These are phyloP conservation scores for Speoplatyrhinus poulsoni DNA, from an alignment of 2,113 vertebrate genomes.

Conservation along the genomic window DNA sequence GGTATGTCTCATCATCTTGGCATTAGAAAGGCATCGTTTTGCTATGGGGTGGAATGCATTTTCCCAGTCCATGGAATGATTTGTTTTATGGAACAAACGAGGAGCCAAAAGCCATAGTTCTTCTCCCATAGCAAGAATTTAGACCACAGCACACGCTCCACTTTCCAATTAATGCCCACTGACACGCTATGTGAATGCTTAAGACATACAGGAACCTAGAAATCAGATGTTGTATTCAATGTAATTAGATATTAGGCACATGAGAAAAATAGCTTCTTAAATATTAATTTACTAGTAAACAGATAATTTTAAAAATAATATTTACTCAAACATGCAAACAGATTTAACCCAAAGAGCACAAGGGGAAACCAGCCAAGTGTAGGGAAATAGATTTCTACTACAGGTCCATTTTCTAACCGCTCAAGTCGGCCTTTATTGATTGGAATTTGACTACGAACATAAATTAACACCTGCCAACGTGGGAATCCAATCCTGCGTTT, in stretches of 20 bases:
- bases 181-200: constrained; percentile 1
- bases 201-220: background rate
- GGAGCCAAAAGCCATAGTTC: constrained; percentile 19
- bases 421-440: constrained; percentile 63
- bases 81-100: constrained; percentile 54
- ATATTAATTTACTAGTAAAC: background rate
- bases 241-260: background rate
- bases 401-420: constrained; percentile 40
- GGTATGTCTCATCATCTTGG: constrained; percentile 42
- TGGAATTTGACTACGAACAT: constrained; percentile 64
- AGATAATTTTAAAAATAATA: background rate
- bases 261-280: background rate
- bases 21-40: constrained; percentile 24
- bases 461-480: constrained; percentile 70
- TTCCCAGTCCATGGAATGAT: constrained; percentile 36
- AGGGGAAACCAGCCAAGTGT: too few relatives aligned
- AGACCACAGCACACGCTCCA: background rate
- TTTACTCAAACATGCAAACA: too few relatives aligned
- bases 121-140: constrained; percentile 19
- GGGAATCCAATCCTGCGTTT: constrained; percentile 52
- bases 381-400: constrained; percentile 49
- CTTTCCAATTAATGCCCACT: constrained; percentile 7
- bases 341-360: too few relatives aligned
- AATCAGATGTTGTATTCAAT: background rate
- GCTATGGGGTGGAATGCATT: constrained; percentile 38